Evolutionary conservation across 2,888 invertebrate genomes (phyloP).

Genomic region (Aphidoletes aphidimyza): DNA sequence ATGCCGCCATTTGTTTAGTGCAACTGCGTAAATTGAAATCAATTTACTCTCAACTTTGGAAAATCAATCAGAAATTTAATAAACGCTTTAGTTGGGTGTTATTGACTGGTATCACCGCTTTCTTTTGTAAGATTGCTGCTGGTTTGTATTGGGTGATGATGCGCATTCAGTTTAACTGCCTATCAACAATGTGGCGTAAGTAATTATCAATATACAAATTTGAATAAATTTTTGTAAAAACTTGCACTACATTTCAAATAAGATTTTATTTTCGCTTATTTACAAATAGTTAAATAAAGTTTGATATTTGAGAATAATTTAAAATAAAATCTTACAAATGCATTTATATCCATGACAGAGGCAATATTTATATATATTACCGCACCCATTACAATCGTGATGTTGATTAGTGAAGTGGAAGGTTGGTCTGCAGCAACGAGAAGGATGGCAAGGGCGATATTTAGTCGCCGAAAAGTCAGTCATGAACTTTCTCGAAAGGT

Average conservation of each 20-base stretch:
- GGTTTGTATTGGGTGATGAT: background rate
- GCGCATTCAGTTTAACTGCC: background rate
- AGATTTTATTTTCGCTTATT: background rate
- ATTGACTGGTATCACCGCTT: background rate
- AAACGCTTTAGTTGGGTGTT: conserved; percentile 12
- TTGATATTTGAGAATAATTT: no score
- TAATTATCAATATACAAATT: no score
- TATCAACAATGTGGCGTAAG: no score
- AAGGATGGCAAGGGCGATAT: background rate
- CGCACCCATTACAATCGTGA: background rate
- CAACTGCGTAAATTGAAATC: background rate
- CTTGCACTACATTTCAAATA: no score
- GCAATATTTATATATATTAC: background rate
- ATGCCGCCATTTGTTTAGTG: background rate
- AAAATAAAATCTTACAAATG: no score
- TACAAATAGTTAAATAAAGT: no score
- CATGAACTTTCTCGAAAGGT: background rate
- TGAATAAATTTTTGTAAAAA: no score
- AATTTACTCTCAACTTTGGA: background rate
- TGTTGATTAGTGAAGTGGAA: background rate
- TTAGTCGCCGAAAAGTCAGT: background rate
- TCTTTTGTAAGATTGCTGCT: background rate
- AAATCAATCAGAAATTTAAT: background rate
- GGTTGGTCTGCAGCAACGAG: background rate
- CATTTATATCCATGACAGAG: no score